Conservation (phyloP, 2,888 invertebrate species). For the Theretra japonica region DNA sequence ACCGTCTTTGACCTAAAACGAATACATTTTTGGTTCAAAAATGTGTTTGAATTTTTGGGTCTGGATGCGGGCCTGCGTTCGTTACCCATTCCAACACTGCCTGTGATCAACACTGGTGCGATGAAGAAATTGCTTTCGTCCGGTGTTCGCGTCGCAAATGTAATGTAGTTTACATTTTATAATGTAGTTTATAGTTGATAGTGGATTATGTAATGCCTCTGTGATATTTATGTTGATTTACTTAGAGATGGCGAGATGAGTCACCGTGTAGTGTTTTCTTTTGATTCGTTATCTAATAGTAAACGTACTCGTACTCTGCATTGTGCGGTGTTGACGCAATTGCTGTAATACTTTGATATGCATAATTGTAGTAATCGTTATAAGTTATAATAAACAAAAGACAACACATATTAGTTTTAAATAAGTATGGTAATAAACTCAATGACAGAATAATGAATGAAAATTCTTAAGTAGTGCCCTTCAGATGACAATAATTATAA, state of each 20-base stretch:
- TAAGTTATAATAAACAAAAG: conserved; percentile 18
- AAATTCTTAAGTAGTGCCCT: background rate
- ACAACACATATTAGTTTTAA: background rate
- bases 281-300: conserved; percentile 65
- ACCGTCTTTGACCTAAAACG: conserved; percentile 32
- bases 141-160: conserved; percentile 72
- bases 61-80: conserved; percentile 52
- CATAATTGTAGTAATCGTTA: conserved; percentile 20
- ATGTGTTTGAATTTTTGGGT: conserved; percentile 35
- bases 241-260: conserved; percentile 59
- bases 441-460: background rate
- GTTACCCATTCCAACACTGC: conserved; percentile 73
- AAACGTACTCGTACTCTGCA: conserved; percentile 46
- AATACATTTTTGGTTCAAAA: conserved; percentile 32
- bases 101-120: conserved; percentile 67
- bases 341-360: conserved; percentile 31
- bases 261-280: conserved; percentile 60
- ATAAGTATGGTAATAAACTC: background rate
- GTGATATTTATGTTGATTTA: conserved; percentile 78
- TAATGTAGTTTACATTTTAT: conserved; percentile 47
- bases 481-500: background rate
- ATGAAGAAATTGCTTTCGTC: conserved; percentile 77
- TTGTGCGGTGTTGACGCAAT: conserved; percentile 54
- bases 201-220: conserved; percentile 68
- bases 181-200: conserved; percentile 36